Conservation (phyloP, 2,888 invertebrate genomes). For the Dastarcus helophoroides region DNA sequence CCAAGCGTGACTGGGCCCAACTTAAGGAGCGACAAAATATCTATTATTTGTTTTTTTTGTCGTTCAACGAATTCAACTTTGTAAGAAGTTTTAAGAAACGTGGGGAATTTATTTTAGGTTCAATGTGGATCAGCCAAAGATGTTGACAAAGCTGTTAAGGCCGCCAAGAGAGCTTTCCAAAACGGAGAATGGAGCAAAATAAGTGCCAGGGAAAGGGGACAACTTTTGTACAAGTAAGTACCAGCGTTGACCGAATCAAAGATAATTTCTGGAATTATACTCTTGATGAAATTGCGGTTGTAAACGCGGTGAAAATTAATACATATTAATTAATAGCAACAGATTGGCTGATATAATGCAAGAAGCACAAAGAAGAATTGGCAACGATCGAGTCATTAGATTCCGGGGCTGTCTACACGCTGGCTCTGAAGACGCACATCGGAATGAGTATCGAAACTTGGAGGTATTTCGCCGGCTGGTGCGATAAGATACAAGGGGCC, state of each 20-base stretch:
- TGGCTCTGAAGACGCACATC: constrained; percentile 91
- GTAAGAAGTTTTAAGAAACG: too few species aligned
- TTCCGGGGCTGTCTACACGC: constrained; percentile 92
- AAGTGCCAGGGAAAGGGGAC: constrained; percentile 82
- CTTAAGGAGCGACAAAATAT: too few species aligned
- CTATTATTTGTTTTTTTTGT: too few species aligned
- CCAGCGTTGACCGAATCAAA: not conserved
- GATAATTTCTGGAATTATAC: not conserved
- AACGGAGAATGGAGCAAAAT: constrained; percentile 90
- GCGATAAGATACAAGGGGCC: constrained; percentile 87
- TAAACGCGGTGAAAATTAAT: not conserved
- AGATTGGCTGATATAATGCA: constrained; percentile 94
- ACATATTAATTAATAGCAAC: constrained; percentile 10
- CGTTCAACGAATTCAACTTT: too few species aligned
- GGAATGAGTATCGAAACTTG: constrained; percentile 98
- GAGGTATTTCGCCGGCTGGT: constrained; percentile 95
- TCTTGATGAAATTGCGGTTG: not conserved
- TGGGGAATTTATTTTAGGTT: constrained; percentile 41
- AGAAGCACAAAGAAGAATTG: constrained; percentile 82
- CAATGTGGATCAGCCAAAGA: constrained; percentile 63
- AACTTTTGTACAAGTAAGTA: constrained; percentile 62
- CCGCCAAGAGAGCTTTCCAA: constrained; percentile 80
- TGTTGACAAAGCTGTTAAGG: constrained; percentile 77
- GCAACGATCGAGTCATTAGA: constrained; percentile 90
- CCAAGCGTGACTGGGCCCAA: too few species aligned